These are phyloP conservation scores for Sinopyrophorus schimmeli DNA, from an alignment of 2,888 invertebrate genomes.

Conservation along the genomic window DNA sequence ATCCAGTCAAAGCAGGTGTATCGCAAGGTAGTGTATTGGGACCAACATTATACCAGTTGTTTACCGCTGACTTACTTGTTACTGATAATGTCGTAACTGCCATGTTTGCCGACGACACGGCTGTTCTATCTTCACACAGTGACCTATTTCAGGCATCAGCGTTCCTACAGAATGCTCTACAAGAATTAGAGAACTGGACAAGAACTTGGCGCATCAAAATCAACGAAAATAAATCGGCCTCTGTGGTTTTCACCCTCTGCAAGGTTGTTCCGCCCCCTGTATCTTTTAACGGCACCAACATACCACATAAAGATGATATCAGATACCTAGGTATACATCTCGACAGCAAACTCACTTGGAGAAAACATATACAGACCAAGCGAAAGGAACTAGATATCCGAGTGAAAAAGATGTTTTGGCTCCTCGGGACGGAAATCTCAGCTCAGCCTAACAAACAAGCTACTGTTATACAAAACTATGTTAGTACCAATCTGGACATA, in stretches of 20 bases:
- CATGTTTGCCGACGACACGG: conserved; percentile 4
- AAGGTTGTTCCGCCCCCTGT: conserved; percentile 1
- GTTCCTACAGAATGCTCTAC: background rate
- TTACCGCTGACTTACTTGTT: background rate
- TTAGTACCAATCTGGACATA: no score
- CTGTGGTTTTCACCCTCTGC: conserved; percentile 1
- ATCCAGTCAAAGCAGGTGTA: conserved; percentile 4
- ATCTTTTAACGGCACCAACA: conserved; percentile 4
- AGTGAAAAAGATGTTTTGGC: no score
- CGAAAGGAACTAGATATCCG: no score
- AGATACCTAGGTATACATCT: conserved; percentile 1
- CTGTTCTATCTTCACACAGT: conserved; percentile 1
- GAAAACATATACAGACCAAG: conserved; percentile 7
- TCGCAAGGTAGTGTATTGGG: conserved; percentile 3
- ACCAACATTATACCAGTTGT: background rate
- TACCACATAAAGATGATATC: conserved; percentile 2
- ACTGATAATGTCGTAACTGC: background rate
- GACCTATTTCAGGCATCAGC: background rate
- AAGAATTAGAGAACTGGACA: background rate
- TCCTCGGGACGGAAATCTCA: no score
- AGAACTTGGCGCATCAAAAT: conserved; percentile 3
- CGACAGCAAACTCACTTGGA: conserved; percentile 3
- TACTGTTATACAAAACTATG: no score
- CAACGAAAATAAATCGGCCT: conserved; percentile 2
- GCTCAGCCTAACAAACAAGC: no score